These are phyloP conservation scores for Cotesia congregata DNA, from an alignment of 2,888 invertebrate species.

Conservation along the genomic window DNA sequence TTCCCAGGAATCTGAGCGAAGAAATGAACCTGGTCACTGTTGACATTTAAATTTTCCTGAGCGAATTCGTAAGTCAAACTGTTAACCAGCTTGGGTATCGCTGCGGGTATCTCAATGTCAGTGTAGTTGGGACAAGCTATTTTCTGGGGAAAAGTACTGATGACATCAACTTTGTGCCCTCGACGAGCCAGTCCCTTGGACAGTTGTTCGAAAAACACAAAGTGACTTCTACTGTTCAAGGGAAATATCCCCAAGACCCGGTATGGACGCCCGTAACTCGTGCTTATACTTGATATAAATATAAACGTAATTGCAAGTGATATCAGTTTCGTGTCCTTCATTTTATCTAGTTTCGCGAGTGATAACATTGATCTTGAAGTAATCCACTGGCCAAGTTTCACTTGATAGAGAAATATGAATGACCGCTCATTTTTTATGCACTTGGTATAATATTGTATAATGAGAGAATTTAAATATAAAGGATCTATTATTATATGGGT, in stretches of 20 bases:
- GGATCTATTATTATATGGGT: too few relatives aligned
- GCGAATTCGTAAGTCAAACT: neutral
- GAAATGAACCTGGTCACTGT: neutral
- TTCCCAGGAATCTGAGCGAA: neutral
- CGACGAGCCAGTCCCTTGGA: constrained; percentile 68
- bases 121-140: neutral
- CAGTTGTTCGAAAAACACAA: constrained; percentile 69
- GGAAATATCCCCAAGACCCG: constrained; percentile 70
- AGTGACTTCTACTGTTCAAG: constrained; percentile 72
- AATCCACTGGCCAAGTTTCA: neutral
- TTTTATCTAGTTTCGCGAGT: neutral
- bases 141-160: neutral
- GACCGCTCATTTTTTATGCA: too few relatives aligned
- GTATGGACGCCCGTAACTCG: neutral
- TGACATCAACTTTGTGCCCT: constrained; percentile 71
- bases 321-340: neutral
- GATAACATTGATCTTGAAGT: neutral
- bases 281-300: too few relatives aligned
- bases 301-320: too few relatives aligned
- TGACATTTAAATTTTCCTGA: neutral
- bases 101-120: neutral
- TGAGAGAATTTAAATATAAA: too few relatives aligned
- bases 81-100: neutral
- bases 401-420: neutral
- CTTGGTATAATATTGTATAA: too few relatives aligned